Base-by-base conservation (phyloP, 2,113 vertebrate species). In the Urocolius indicus region DNA sequence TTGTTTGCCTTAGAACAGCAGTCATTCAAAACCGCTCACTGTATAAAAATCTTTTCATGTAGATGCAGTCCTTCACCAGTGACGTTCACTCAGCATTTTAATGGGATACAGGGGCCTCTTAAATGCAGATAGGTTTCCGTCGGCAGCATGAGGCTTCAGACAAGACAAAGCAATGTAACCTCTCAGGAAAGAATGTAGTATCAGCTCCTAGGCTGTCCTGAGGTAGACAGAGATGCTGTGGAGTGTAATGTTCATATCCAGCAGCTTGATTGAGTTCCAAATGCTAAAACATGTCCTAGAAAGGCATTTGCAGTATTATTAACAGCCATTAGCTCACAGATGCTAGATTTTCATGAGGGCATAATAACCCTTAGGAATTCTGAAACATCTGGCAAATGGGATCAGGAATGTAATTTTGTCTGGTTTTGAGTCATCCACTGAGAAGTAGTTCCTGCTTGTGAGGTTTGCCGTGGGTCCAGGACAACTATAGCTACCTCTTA, bases 301-400 rank as follows among this genome's bases (percentile, higher is more conserved):
- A 96, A 94, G 71, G 67, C 94, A 96, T 87, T 95, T 94, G 77
- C 82, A 87, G 54, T 86, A 69, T 91, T 94, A 94, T 87, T 92
- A 95, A 86, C 68, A 90, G 81, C 38, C 59, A 93, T 96, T 92
- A 95, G 67, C 4, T 23, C 90, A 92, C 94, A 95, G 90, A 96
- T 93, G 95, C 79, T 83, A 90, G 94, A 86, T 77, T 95, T 94
- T 74, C 79, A 95, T 4, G 32, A 77, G 79, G 83, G 68, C 72
- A 93, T 88, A 95, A 95, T 46, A 94, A 87, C 76, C 88, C 72
- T 74, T 62, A 90, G 7, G 4, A 93, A 95, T 90, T 55, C 72
- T 36, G 51, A 96, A 95, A 93, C 94, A 96, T 93, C 83, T 95
- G 95, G 92, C 69, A 92, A 95, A 93, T 86, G 65, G 90, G 88